Conservation (phyloP, 2,113 vertebrate genomes). For the Conger conger region DNA sequence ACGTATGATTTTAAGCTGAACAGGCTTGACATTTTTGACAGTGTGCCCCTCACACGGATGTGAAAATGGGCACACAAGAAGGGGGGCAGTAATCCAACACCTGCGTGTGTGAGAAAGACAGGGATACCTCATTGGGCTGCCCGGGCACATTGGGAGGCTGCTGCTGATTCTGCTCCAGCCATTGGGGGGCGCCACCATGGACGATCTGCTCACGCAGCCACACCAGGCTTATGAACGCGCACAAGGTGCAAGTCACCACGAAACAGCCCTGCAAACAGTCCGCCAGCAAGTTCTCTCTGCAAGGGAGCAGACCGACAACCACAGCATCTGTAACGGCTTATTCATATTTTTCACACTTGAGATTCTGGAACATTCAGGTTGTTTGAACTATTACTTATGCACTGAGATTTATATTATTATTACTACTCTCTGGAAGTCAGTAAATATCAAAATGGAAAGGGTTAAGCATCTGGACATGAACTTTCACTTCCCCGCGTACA, state of each 20-base stretch:
- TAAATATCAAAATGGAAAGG: not conserved
- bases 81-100: not conserved
- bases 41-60: conserved; percentile 52
- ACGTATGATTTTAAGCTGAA: no score
- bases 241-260: conserved; percentile 94
- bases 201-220: conserved; percentile 97
- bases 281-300: conserved; percentile 88
- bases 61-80: not conserved
- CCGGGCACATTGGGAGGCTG: conserved; percentile 82
- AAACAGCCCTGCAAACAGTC: conserved; percentile 97
- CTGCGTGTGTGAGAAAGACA: not conserved
- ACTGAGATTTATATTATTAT: no score
- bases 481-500: not conserved
- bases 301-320: conserved; percentile 31
- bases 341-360: not conserved
- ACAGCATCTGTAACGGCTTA: not conserved
- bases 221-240: conserved; percentile 95
- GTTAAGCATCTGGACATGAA: not conserved
- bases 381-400: not conserved
- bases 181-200: conserved; percentile 90
- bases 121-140: conserved; percentile 81
- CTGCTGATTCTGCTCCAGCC: conserved; percentile 87
- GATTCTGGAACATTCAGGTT: not conserved
- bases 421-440: not conserved
- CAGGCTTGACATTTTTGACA: no score